Percentiles rank a stretch among this genome's conserved stretches.
Evolutionary conservation across 2,797 vertebrate genomes (phyloP).

Genomic region (Propithecus deckenii): DNA sequence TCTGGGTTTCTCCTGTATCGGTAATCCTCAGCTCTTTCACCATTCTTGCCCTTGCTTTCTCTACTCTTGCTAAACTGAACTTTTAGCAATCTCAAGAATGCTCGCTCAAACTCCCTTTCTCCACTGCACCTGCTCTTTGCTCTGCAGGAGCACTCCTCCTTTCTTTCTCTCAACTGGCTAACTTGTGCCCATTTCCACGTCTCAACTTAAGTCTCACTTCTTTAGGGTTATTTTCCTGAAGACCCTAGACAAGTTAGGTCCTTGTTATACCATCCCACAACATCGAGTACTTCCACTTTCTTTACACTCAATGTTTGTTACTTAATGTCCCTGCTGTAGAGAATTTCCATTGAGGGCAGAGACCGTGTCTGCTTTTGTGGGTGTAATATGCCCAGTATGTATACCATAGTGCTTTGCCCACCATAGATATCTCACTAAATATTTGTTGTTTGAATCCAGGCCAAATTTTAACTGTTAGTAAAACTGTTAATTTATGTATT

Average conservation of each 20-base stretch:
- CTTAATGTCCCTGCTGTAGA: background rate
- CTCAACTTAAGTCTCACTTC: background rate
- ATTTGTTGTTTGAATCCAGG: background rate
- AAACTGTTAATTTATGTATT: background rate
- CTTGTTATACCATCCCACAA: background rate
- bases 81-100: background rate
- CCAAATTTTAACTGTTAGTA: constrained; percentile 31
- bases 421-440: background rate
- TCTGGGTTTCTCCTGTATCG: background rate
- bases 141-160: background rate
- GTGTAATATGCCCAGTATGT: background rate
- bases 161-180: background rate
- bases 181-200: background rate
- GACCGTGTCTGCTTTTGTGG: background rate
- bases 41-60: background rate
- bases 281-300: background rate
- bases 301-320: background rate
- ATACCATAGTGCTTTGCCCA: background rate
- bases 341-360: background rate
- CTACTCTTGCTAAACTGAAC: background rate
- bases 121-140: background rate
- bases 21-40: background rate
- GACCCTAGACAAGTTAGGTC: background rate
- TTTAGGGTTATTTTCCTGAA: background rate
- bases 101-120: background rate